These are phyloP conservation scores for Scaptomyza caliginosa DNA, from an alignment of 2,888 invertebrate species.

Conservation along the genomic window DNA sequence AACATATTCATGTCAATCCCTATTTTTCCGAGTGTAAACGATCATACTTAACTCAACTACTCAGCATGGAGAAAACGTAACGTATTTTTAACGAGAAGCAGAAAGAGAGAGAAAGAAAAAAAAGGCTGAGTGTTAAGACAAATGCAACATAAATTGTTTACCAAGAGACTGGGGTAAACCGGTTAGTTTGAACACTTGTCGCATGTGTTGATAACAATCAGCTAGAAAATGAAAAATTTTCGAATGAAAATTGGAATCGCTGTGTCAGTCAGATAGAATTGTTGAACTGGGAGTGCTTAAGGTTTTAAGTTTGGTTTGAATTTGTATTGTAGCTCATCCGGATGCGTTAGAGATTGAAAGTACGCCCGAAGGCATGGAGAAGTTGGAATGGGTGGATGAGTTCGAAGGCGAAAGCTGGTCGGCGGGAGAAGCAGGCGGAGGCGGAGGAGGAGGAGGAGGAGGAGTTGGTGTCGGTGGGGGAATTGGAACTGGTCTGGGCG, in stretches of 20 bases:
- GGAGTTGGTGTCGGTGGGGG: constrained; percentile 15
- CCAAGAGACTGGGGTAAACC: background rate
- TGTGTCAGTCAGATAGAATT: background rate
- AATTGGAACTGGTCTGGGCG: constrained; percentile 39
- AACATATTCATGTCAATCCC: too few species aligned
- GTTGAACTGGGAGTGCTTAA: background rate
- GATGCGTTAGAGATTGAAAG: constrained; percentile 82
- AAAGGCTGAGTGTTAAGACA: too few species aligned
- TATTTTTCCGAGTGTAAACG: background rate
- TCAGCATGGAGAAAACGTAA: constrained; percentile 8
- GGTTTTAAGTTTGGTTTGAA: background rate
- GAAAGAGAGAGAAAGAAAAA: background rate
- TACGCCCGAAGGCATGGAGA: constrained; percentile 86
- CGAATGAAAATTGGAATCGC: too few species aligned
- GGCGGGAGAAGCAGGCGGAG: constrained; percentile 12
- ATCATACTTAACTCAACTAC: background rate
- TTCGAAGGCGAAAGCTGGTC: constrained; percentile 84
- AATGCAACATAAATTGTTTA: background rate
- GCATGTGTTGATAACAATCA: background rate
- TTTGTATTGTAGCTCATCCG: constrained; percentile 48
- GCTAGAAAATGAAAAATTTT: background rate
- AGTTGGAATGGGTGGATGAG: constrained; percentile 91
- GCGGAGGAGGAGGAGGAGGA: constrained; percentile 39
- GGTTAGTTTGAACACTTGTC: background rate
- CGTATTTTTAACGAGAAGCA: background rate